These are phyloP conservation scores for Pimpla rufipes DNA, from an alignment of 2,888 invertebrate species.

Conservation along the genomic window DNA sequence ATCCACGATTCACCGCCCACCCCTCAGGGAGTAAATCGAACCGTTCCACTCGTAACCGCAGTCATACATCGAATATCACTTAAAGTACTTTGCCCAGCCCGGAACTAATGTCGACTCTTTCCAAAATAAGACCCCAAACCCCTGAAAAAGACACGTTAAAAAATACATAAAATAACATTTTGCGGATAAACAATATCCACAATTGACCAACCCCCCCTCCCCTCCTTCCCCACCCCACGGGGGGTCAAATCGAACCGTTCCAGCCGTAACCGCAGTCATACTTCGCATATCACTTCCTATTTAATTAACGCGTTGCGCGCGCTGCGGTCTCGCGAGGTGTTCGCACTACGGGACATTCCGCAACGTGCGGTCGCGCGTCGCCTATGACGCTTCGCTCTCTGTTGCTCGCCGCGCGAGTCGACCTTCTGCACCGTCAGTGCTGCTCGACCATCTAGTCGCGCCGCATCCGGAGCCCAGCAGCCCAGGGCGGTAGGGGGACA, in stretches of 20 bases:
- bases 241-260: neutral
- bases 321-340: constrained; percentile 55
- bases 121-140: no score
- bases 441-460: constrained; percentile 34
- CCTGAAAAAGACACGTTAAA: no score
- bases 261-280: constrained; percentile 9
- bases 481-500: neutral
- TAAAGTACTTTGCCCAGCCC: no score
- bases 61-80: no score
- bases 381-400: constrained; percentile 53
- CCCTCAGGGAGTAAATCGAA: no score
- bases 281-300: constrained; percentile 24
- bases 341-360: constrained; percentile 58
- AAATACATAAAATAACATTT: neutral
- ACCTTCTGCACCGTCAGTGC: constrained; percentile 5
- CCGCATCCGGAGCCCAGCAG: neutral
- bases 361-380: constrained; percentile 59
- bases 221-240: neutral
- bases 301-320: constrained; percentile 48
- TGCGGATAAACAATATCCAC: neutral
- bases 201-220: no score
- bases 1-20: no score
- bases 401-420: constrained; percentile 7
- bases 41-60: no score
- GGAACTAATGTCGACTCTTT: no score